These are phyloP conservation scores for Gastracanthus pulcherrimus DNA, from an alignment of 2,888 invertebrate genomes.

Conservation along the genomic window DNA sequence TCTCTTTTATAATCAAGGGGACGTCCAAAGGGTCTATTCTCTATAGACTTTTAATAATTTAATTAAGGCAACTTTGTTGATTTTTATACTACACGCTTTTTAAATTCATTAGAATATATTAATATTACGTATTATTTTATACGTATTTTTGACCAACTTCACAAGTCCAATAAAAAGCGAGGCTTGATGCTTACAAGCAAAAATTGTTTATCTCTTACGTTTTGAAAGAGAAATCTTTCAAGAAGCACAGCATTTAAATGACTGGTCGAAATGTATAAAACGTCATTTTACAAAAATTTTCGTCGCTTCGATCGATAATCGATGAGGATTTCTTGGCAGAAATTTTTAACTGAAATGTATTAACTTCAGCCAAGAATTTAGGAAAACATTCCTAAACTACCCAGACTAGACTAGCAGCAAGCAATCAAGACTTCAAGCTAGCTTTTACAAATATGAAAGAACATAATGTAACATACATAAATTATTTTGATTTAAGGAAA, in stretches of 20 bases:
- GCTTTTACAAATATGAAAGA: slow-evolving; percentile 32
- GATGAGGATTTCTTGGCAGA: not conserved
- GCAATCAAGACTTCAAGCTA: slow-evolving; percentile 64
- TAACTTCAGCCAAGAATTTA: slow-evolving; percentile 11
- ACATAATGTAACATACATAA: slow-evolving; percentile 13
- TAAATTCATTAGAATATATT: slow-evolving; percentile 49
- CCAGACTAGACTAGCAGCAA: slow-evolving; percentile 74
- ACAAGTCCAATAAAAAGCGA: slow-evolving; percentile 3
- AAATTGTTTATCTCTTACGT: not conserved
- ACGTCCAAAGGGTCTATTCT: not conserved
- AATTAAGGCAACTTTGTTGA: slow-evolving; percentile 73
- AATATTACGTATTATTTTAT: slow-evolving; percentile 50
- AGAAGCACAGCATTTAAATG: not conserved
- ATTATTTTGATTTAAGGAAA: slow-evolving; percentile 30
- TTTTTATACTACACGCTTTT: slow-evolving; percentile 55
- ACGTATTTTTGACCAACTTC: slow-evolving; percentile 24
- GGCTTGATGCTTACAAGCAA: slow-evolving; percentile 1
- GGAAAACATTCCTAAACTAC: slow-evolving; percentile 56
- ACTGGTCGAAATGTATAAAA: not conserved
- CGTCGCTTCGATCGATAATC: not conserved
- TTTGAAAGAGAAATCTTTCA: not conserved
- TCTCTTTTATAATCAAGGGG: not conserved
- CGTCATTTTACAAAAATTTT: not conserved
- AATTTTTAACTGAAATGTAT: not conserved
- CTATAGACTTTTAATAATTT: slow-evolving; percentile 68